Evolutionary conservation across 37 sponge, comb jelly and placozoan species (phyloP), one percentile per base, ranked within the genome.

Genomic region (Petrosia ficiformis): DNA sequence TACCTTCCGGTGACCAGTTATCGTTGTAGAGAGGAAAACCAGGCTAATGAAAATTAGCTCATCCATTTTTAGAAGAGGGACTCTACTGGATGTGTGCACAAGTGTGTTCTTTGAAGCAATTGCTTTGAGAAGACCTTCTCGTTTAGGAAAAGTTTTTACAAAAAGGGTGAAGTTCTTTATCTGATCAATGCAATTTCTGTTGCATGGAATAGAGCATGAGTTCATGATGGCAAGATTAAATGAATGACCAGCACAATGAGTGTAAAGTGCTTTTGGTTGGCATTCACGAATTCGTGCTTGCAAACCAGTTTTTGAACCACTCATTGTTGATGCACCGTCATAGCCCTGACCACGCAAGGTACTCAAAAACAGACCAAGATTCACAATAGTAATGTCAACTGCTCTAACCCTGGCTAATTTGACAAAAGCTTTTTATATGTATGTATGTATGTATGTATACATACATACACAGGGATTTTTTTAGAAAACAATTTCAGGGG

Each of bases 241-340:
- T 34, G 69, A 78, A 68, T 86, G 80, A 1, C 76, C 86, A 79
- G 48, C 74, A 74, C 86, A 86, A 67, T 81, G 81, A n/a, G 66
- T 68, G 38, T 89, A 84, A 30, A 65, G 38, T 26, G 90, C 84
- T 28, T 68, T 42, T 41, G 78, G 82, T 52, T 81, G n/a, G 37
- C 43, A n/a, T 44, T 84, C 58, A 38, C 31, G 64, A 31, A 81
- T 70, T 2, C 68, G 32, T 64, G 74, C 73, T 38, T 80, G 87
- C 22, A 86, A 75, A 36, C 81, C 87, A 71, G 73, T 67, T 66
- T 77, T 87, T 42, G 77, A 36, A 31, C 88, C 88, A 81, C 88
- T 81, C 88, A 87, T 82, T 25, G 77, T 82, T 58, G 81, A 40
- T 34, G 87, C 82, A 6, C 88, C 82, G 77, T 87, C 88, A 72